Percentiles rank a stretch among this genome's conserved stretches.
phyloP scores from a whole-genome alignment of 2,797 vertebrate genomes.

The Buceros bicornis region DNA sequence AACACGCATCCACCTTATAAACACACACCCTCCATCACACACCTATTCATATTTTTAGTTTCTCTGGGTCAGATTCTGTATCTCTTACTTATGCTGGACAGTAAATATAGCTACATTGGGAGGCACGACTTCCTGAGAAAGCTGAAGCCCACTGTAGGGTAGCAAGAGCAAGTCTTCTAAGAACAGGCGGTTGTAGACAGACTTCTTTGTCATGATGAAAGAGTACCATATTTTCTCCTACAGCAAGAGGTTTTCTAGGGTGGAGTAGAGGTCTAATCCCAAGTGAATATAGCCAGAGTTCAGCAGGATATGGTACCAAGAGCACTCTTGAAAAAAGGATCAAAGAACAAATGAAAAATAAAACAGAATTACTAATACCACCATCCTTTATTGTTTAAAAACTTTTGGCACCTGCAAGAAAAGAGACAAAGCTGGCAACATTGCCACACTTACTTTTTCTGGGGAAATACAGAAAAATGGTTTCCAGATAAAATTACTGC shows the following conservation, averaged over 20 bases:
- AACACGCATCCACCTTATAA: background rate
- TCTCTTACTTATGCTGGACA: background rate
- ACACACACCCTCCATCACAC: background rate
- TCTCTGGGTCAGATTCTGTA: background rate
- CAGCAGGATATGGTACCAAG: background rate
- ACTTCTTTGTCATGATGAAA: background rate
- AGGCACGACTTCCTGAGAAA: background rate
- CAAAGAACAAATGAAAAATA: constrained; percentile 24
- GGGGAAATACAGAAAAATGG: background rate
- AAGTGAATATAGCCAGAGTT: background rate
- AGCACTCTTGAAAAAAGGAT: background rate
- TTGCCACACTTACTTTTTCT: background rate
- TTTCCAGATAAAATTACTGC: constrained; percentile 42
- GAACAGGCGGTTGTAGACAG: background rate
- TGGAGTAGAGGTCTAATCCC: background rate
- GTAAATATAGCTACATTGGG: background rate
- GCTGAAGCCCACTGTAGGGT: background rate
- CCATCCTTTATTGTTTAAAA: background rate
- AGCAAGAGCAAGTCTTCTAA: background rate
- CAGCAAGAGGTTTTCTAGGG: background rate
- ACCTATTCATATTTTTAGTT: background rate
- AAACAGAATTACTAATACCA: background rate
- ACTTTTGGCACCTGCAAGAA: background rate
- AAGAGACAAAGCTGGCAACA: background rate
- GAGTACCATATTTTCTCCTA: background rate